phyloP scores from a whole-genome alignment of 2,888 invertebrate genomes.

The Galeruca laticollis region DNA sequence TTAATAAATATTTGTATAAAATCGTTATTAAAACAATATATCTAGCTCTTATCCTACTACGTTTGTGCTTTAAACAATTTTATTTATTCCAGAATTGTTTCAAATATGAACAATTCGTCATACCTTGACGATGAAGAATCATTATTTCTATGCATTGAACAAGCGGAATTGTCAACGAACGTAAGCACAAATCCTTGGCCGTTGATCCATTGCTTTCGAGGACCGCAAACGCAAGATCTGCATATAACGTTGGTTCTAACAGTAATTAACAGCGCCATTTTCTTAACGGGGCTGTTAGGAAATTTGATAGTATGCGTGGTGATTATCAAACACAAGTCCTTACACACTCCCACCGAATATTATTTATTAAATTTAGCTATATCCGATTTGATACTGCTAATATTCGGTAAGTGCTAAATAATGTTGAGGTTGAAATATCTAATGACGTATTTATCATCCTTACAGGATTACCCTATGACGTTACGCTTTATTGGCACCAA shows the following conservation, averaged over 20 bases:
- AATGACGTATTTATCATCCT: constrained; percentile 42
- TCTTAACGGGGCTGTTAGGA: constrained; percentile 86
- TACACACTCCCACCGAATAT: constrained; percentile 94
- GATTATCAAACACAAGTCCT: constrained; percentile 81
- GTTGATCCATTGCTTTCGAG: constrained; percentile 56
- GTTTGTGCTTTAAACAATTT: background rate
- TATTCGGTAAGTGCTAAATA: constrained; percentile 78
- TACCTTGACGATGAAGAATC: background rate
- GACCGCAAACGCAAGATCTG: constrained; percentile 60
- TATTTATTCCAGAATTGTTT: background rate
- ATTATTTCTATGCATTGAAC: constrained; percentile 35
- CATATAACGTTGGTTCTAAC: constrained; percentile 71
- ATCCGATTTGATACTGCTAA: constrained; percentile 84
- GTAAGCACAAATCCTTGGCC: constrained; percentile 49
- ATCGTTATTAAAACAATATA: too few species aligned
- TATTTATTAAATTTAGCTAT: constrained; percentile 91
- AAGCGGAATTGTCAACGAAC: constrained; percentile 38
- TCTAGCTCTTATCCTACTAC: too few species aligned
- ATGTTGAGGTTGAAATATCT: background rate
- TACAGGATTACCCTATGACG: constrained; percentile 87
- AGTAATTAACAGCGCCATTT: constrained; percentile 79
- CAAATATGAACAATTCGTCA: background rate
- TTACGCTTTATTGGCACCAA: constrained; percentile 88
- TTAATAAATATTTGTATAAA: too few species aligned
- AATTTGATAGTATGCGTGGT: constrained; percentile 89